Percentiles rank a stretch among this genome's conserved stretches.
Evolutionary conservation across 2,113 vertebrate species (phyloP).

Genomic region (Nannobrachium achirus): DNA sequence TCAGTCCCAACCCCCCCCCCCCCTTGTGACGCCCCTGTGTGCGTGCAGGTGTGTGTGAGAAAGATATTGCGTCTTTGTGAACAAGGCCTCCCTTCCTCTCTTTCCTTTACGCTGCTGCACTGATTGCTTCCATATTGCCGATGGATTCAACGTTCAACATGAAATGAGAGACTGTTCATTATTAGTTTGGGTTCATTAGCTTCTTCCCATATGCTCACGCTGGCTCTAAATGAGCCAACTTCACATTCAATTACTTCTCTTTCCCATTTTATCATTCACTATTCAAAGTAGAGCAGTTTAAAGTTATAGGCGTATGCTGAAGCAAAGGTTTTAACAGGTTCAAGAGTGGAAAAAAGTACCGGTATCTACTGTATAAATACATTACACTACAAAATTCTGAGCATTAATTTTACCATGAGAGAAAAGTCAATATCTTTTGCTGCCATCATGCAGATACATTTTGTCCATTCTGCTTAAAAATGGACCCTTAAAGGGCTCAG

Average conservation of each 20-base stretch:
- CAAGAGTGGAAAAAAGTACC: background rate
- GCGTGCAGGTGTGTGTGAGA: background rate
- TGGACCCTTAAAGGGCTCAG: too few relatives aligned
- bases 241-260: slow-evolving; percentile 45
- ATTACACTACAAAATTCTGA: background rate
- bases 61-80: slow-evolving; percentile 27
- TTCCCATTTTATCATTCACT: slow-evolving; percentile 28
- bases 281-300: slow-evolving; percentile 10
- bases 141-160: slow-evolving; percentile 37
- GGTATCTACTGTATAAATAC: background rate
- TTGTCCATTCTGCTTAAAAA: too few relatives aligned
- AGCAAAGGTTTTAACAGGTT: slow-evolving; percentile 10
- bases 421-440: background rate
- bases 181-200: slow-evolving; percentile 63
- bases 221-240: slow-evolving; percentile 28
- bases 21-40: too few relatives aligned
- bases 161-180: slow-evolving; percentile 40
- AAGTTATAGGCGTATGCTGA: background rate
- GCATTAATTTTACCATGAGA: background rate
- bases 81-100: slow-evolving; percentile 13
- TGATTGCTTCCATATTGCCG: slow-evolving; percentile 65
- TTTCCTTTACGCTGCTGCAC: slow-evolving; percentile 47
- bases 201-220: slow-evolving; percentile 29
- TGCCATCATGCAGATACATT: background rate
- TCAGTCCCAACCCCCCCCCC: too few relatives aligned